phyloP scores from a whole-genome alignment of 2,888 invertebrate genomes.

The Drosophila vallismaia region DNA sequence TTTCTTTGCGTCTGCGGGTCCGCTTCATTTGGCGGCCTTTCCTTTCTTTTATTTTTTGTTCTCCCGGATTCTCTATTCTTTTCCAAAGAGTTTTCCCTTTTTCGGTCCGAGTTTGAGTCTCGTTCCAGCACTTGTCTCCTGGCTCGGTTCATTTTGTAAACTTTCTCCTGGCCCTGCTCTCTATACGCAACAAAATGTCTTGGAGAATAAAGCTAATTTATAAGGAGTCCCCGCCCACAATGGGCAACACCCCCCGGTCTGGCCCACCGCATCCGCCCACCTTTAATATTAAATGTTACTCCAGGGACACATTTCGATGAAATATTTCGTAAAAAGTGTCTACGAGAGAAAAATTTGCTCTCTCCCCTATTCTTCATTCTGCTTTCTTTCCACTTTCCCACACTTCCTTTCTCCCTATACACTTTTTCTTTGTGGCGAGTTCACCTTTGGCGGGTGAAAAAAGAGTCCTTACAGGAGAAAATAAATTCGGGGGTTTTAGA shows the following conservation, averaged over 20 bases:
- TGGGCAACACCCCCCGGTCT: slow-evolving; percentile 8
- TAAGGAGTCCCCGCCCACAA: slow-evolving; percentile 62
- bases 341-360: slow-evolving; percentile 79
- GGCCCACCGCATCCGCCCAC: slow-evolving; percentile 60
- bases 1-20: slow-evolving; percentile 15
- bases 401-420: not conserved
- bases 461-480: not conserved
- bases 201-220: slow-evolving; percentile 81
- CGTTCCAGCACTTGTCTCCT: slow-evolving; percentile 47
- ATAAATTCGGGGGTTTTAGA: not conserved
- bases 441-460: slow-evolving; percentile 13
- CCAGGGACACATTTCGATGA: slow-evolving; percentile 85
- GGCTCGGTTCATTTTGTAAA: slow-evolving; percentile 60
- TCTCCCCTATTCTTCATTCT: slow-evolving; percentile 24
- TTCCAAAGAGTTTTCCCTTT: slow-evolving; percentile 24
- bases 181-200: slow-evolving; percentile 79
- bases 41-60: slow-evolving; percentile 24
- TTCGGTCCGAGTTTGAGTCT: slow-evolving; percentile 12
- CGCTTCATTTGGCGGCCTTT: slow-evolving; percentile 61
- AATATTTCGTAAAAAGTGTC: slow-evolving; percentile 84
- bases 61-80: slow-evolving; percentile 24
- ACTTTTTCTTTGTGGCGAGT: slow-evolving; percentile 16
- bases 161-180: slow-evolving; percentile 68
- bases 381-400: slow-evolving; percentile 12
- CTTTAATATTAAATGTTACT: slow-evolving; percentile 84